Conservation (phyloP, 2,888 invertebrate species). For the Mesochorus sp. region DNA sequence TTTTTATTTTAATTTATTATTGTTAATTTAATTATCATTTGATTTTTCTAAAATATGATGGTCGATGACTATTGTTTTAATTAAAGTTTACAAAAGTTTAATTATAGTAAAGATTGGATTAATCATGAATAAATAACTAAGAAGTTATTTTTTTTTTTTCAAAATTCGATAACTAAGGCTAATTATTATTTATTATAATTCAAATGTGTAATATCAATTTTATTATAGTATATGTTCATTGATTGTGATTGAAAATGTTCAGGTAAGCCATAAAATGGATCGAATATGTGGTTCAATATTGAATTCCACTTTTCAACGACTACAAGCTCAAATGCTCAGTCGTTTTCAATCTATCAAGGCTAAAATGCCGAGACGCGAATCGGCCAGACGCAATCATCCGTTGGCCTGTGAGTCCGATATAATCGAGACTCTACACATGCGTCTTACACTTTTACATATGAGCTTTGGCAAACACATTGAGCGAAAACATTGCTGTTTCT, state of each 20-base stretch:
- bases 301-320: constrained; percentile 92
- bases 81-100: too few relatives aligned
- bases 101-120: too few relatives aligned
- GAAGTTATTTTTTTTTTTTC: too few relatives aligned
- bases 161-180: too few relatives aligned
- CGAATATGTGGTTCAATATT: constrained; percentile 90
- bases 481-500: constrained; percentile 95
- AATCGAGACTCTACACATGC: constrained; percentile 96
- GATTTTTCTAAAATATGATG: too few relatives aligned
- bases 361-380: constrained; percentile 95
- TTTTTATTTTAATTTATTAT: constrained; percentile 6
- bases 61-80: constrained; percentile 3
- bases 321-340: constrained; percentile 92
- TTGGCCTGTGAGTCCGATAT: constrained; percentile 96
- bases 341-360: constrained; percentile 94
- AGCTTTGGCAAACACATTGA: constrained; percentile 97
- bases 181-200: too few relatives aligned
- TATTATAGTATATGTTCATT: too few relatives aligned
- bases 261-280: constrained; percentile 93
- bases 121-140: too few relatives aligned
- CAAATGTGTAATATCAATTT: too few relatives aligned
- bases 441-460: constrained; percentile 95
- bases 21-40: too few relatives aligned
- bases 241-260: constrained; percentile 59
- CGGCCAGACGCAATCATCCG: constrained; percentile 94